Base-by-base conservation (phyloP, 2,113 vertebrate genomes). In the Girardinichthys multiradiatus region DNA sequence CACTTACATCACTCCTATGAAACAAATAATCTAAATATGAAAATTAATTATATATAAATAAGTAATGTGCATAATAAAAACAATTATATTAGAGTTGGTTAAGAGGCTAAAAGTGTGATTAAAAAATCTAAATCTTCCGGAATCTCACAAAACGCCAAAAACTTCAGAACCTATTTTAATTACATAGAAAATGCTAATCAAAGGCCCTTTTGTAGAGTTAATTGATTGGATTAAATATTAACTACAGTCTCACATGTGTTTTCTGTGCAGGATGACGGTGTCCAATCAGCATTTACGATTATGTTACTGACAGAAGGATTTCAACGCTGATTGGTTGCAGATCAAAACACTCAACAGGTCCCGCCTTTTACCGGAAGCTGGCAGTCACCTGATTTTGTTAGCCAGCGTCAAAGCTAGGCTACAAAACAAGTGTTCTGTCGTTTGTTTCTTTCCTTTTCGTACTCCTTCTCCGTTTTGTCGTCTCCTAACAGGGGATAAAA, bases 371-470 rank as follows among this genome's bases (percentile, higher is more conserved):
- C 90, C 92, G 94, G 94, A 95, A 94, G 90, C 81, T 87, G 81
- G 87, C 71, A 64, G 89, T 94, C 93, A 93, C 86, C 88, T 92
- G 93, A 95, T 83, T 90, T 86, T 72, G 72, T 84, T 91, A 87
- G 80, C 81, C 13, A 68, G 1, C 77, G 13, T 62, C 31, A 57
- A 66, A 9, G 64, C 65, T 82, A 84, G n/a, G 21, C 72, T 81
- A 45, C 60, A 79, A 74, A 86, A 83, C 74, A 77, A 26, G 26
- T 19, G 48, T 72, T 39, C 57, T n/a, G 57, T 58, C 68, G 67
- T 68, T 35, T 70, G 69, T 60, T 28, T 33, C 59, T 9, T 70
- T 42, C 51, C 74, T 2, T 60, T 66, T 80, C 24, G 9, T 17
- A 14, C 13, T 59, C 17, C 17, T 61, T 21, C 13, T 13, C 63